A percentile compares a stretch with the other conserved stretches of the same genome.
Conservation (phyloP, 2,888 invertebrate genomes). For the Vesta saturnalis region DNA sequence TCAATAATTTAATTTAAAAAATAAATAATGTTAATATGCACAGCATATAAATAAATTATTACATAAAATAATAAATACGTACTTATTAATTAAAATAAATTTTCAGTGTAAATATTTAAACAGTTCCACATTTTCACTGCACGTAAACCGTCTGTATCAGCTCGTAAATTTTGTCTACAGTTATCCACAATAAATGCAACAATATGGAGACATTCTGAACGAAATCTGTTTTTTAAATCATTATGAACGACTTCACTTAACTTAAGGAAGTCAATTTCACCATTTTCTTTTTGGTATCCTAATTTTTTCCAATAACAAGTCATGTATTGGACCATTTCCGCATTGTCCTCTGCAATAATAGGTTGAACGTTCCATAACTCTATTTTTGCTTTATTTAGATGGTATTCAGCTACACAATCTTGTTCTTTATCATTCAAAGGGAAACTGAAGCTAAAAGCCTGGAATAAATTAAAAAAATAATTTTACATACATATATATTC, state of each 20-base stretch:
- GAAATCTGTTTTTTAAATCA: constrained; percentile 27
- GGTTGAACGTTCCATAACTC: constrained; percentile 30
- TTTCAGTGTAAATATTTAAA: constrained; percentile 30
- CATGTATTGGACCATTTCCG: constrained; percentile 18
- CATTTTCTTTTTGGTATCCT: constrained; percentile 23
- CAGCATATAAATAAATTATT: not conserved
- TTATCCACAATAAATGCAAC: constrained; percentile 23
- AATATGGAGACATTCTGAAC: constrained; percentile 17
- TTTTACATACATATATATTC: too few relatives aligned
- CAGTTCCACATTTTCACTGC: constrained; percentile 33
- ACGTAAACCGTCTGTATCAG: constrained; percentile 18
- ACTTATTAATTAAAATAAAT: constrained; percentile 19
- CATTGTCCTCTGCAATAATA: constrained; percentile 25
- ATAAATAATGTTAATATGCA: constrained; percentile 3
- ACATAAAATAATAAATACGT: not conserved
- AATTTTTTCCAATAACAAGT: constrained; percentile 31
- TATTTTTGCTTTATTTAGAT: constrained; percentile 15
- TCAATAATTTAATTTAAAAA: not conserved
- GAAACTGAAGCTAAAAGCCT: not conserved
- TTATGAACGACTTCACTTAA: constrained; percentile 23
- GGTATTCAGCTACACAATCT: constrained; percentile 15
- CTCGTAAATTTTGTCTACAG: constrained; percentile 12
- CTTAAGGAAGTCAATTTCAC: constrained; percentile 22
- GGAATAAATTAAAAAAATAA: not conserved
- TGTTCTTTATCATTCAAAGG: constrained; percentile 22